Base-by-base conservation (phyloP, 2,888 invertebrate genomes). In the Spilosoma lubricipeda region DNA sequence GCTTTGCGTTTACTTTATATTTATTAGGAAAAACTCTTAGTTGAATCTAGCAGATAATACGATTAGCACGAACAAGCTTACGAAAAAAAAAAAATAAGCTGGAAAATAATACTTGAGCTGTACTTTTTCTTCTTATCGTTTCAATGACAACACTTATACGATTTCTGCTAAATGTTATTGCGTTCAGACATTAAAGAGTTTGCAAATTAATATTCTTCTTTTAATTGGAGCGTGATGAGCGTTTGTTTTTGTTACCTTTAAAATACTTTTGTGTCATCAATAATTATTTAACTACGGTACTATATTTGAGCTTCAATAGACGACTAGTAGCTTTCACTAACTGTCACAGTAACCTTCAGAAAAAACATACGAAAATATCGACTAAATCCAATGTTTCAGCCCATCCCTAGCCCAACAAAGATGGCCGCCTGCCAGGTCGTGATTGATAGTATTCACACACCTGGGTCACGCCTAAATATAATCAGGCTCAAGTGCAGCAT, bases 401-500 rank as follows among this genome's bases (percentile, higher is more conserved):
- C 18, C 75, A 67, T 67, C 39, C 67, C 72, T 72, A 75, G 48
- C 33, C 7, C 39, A 70, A 39, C 30, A 64, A 67, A 70, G 15
- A 73, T 76, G 76, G 76, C 76, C 11, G n/a, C 8, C 36, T 76
- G 76, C 76, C 76, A 76, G 64, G 4, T 42, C 65, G 42, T 73
- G 73, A 74, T 71, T 71, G 71, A 76, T 68, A 39, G 39, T 68
- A 23, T 48, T 66, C 76, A 59, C 73, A 71, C 76, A 76, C 76
- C 73, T 76, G 76, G 76, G 76, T 73, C 76, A 76, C 39, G 30
- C 23, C 76, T 76, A 76, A 76, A 68, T 73, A 76, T 76, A 76
- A 75, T 15, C 59, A 30, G 67, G 63, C 67, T 67, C 72, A 76
- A 73, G 42, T 66, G 72, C 72, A 72, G n/a, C 72, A 69, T 65